These are phyloP conservation scores for Ligdia adustata DNA, from an alignment of 2,888 invertebrate species.

Conservation along the genomic window DNA sequence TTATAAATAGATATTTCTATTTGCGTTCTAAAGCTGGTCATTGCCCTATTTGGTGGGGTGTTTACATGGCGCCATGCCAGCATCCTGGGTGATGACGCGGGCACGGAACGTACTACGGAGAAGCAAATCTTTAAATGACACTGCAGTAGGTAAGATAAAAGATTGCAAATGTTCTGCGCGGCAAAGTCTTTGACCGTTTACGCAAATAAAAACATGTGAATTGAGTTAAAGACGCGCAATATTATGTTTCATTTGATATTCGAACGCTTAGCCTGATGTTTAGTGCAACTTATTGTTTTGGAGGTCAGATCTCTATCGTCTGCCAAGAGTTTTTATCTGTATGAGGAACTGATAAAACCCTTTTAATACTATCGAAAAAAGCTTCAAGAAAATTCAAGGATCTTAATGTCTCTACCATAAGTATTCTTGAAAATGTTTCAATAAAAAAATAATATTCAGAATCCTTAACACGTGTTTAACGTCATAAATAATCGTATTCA, in stretches of 20 bases:
- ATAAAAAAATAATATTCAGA: slow-evolving; percentile 1
- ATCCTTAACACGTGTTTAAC: slow-evolving; percentile 6
- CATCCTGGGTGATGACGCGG: slow-evolving; percentile 46
- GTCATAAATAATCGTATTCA: slow-evolving; percentile 21
- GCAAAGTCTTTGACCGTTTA: slow-evolving; percentile 4
- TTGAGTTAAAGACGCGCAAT: neutral
- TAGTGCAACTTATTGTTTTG: slow-evolving; percentile 4
- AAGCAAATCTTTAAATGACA: slow-evolving; percentile 25
- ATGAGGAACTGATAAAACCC: too few species aligned
- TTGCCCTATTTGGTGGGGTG: slow-evolving; percentile 80
- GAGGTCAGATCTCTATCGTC: neutral
- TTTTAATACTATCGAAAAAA: too few species aligned
- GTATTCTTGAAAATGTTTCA: too few species aligned
- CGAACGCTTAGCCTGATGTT: neutral
- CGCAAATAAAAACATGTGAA: slow-evolving; percentile 3
- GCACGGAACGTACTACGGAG: slow-evolving; percentile 6
- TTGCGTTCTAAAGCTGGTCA: slow-evolving; percentile 72
- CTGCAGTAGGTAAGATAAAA: slow-evolving; percentile 10
- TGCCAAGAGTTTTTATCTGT: too few species aligned
- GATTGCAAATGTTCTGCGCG: slow-evolving; percentile 2
- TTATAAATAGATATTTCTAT: slow-evolving; percentile 76
- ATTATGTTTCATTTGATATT: slow-evolving; percentile 6
- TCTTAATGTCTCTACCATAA: too few species aligned
- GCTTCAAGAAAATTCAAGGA: too few species aligned
- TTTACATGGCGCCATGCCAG: slow-evolving; percentile 76